Conservation (phyloP, 2,797 vertebrate species). For the Pipistrellus pipistrellus region DNA sequence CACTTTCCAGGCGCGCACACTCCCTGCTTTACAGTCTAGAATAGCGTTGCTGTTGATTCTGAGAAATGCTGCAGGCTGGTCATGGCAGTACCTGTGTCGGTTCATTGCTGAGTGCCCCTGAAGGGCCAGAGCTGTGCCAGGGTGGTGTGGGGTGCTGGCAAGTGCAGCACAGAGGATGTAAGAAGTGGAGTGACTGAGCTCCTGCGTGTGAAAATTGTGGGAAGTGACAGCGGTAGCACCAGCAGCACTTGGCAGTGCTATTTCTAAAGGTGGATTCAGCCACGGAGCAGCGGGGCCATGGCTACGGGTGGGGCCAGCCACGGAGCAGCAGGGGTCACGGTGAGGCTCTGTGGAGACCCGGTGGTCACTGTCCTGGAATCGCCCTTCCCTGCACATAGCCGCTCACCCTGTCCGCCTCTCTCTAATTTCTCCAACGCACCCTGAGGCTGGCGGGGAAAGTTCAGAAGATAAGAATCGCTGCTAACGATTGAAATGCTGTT, state of each 20-base stretch:
- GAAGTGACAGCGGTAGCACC: not conserved
- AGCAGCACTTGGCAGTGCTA: not conserved
- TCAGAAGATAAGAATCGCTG: not conserved
- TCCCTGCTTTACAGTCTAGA: not conserved
- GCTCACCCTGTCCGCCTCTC: not conserved
- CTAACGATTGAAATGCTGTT: not conserved
- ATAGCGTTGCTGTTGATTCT: not conserved
- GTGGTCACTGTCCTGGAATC: not conserved
- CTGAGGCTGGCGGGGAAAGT: not conserved
- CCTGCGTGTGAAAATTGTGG: rapidly evolving
- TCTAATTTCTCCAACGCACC: not conserved
- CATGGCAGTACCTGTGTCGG: not conserved
- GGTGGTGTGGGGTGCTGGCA: not conserved
- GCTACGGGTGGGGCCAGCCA: not conserved
- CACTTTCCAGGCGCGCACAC: not conserved
- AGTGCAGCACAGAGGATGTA: not conserved
- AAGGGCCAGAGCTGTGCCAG: not conserved
- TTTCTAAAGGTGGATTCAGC: not conserved
- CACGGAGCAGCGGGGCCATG: not conserved
- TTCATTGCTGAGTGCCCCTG: too few species aligned
- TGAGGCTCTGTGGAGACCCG: not conserved
- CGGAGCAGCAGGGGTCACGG: not conserved
- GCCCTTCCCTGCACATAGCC: rapidly evolving
- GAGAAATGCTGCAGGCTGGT: not conserved
- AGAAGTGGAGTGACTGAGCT: not conserved